These are phyloP conservation scores for Cantharis rufa DNA, from an alignment of 2,888 invertebrate genomes.

Conservation along the genomic window DNA sequence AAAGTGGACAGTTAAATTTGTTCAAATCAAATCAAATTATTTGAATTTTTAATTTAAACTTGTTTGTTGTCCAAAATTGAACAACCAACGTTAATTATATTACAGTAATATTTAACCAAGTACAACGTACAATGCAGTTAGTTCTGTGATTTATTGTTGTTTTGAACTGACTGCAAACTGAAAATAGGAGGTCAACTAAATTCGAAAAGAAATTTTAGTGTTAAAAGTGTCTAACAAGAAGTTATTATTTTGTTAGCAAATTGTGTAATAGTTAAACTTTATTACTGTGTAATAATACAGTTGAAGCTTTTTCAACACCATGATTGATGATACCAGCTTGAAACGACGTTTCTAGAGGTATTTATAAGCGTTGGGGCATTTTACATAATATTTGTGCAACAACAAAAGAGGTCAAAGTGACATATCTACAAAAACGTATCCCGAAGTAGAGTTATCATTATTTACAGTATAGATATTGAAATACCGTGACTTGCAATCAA, in stretches of 20 bases:
- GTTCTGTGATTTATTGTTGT: not conserved
- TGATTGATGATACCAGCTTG: not conserved
- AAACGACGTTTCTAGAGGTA: not conserved
- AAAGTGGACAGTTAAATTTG: not conserved
- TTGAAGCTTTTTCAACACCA: not conserved
- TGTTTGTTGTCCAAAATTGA: not conserved
- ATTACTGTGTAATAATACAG: not conserved
- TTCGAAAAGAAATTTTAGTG: not conserved
- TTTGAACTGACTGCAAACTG: not conserved
- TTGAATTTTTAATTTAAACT: not conserved
- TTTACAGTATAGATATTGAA: not conserved
- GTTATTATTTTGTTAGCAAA: not conserved
- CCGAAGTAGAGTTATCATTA: not conserved
- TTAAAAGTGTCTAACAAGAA: not conserved
- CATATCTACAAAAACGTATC: not conserved
- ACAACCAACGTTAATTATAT: not conserved
- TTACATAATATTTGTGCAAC: not conserved
- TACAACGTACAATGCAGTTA: not conserved
- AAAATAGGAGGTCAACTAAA: not conserved
- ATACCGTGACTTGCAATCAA: not conserved
- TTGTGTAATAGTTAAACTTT: not conserved
- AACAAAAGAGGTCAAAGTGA: not conserved
- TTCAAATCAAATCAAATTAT: not conserved
- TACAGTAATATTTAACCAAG: not conserved
- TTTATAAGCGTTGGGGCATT: not conserved